A percentile compares a stretch with the other conserved stretches of the same genome.
phyloP scores from a whole-genome alignment of 2,888 invertebrate species.

The Leptopterna dolabrata region DNA sequence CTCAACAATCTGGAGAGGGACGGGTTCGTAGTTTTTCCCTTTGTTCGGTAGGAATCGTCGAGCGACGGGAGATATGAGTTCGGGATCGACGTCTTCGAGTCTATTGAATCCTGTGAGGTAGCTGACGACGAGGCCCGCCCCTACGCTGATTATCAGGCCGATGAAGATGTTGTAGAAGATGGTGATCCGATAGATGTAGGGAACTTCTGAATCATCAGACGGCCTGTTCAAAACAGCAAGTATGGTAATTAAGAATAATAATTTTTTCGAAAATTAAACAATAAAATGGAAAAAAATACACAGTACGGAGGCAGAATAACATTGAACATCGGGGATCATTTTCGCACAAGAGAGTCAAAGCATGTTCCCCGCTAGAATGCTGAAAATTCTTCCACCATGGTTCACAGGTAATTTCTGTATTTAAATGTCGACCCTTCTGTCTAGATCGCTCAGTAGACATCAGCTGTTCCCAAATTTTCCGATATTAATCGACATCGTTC shows the following conservation, averaged over 20 bases:
- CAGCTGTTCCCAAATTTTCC: no score
- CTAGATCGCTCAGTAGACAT: no score
- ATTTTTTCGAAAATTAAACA: not conserved
- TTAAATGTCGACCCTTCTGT: no score
- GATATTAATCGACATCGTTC: no score
- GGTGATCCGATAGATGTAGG: constrained; percentile 73
- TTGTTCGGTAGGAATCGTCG: constrained; percentile 67
- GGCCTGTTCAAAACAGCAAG: not conserved
- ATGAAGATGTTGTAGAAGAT: constrained; percentile 78
- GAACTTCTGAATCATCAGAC: constrained; percentile 63
- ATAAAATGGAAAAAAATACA: no score
- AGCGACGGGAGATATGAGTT: constrained; percentile 72
- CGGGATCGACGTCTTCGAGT: constrained; percentile 71
- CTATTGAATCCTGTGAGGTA: constrained; percentile 72
- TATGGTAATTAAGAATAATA: not conserved
- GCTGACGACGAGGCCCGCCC: constrained; percentile 74
- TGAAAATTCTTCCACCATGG: no score
- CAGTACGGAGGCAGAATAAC: no score
- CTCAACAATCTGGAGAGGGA: not conserved
- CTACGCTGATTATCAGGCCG: constrained; percentile 72
- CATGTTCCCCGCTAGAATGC: not conserved
- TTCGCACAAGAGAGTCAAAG: no score
- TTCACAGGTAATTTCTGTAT: no score
- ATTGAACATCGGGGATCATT: no score
- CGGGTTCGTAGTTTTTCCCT: not conserved